Conservation (phyloP, 2,113 vertebrate species). For the Odontophorus gujanensis region DNA sequence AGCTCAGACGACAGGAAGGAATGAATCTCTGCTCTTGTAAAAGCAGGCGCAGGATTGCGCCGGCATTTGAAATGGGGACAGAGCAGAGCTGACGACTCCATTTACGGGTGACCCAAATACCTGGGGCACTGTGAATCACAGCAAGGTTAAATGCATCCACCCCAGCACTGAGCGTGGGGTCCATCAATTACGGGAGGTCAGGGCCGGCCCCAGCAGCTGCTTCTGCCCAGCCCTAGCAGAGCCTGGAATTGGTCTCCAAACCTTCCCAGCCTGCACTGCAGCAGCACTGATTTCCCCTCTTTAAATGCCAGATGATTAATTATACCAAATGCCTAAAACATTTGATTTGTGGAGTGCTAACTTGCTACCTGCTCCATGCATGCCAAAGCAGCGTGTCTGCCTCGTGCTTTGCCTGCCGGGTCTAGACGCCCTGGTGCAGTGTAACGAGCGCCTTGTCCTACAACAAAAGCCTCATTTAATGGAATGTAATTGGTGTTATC, state of each 20-base stretch:
- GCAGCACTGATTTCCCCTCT: rapidly evolving
- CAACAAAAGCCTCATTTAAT: background rate
- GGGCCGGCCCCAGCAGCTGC: background rate
- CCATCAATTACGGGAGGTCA: background rate
- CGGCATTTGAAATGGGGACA: background rate
- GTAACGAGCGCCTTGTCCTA: background rate
- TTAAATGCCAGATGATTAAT: background rate
- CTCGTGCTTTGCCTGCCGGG: background rate
- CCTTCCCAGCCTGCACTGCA: background rate
- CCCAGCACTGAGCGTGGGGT: rapidly evolving
- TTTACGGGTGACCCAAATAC: background rate
- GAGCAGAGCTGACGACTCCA: background rate
- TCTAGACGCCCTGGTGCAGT: background rate
- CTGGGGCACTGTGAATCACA: background rate
- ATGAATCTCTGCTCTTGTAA: background rate
- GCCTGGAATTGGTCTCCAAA: background rate
- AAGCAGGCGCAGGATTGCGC: background rate
- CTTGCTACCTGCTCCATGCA: background rate
- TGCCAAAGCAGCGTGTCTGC: background rate
- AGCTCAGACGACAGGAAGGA: background rate
- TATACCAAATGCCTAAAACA: background rate
- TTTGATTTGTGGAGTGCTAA: background rate
- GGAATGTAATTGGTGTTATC: background rate
- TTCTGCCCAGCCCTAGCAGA: rapidly evolving
- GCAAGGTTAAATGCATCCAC: background rate